Conservation (phyloP, 2,113 vertebrate species). For the Protomyctophum bolini region DNA sequence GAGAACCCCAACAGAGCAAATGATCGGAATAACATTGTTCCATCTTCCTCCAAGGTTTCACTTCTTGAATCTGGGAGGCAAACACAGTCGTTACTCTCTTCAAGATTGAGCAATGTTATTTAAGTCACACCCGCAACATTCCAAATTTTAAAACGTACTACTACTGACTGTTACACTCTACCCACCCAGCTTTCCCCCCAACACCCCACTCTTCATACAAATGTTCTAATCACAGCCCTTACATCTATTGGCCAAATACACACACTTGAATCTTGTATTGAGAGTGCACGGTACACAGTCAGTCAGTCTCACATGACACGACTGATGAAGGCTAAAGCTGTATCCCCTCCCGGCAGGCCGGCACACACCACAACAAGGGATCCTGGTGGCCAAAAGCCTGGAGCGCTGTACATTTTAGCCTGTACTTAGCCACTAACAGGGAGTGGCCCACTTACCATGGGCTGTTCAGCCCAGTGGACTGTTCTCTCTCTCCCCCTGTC, state of each 20-base stretch:
- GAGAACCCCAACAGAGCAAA: too few species aligned
- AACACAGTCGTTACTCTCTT: neutral
- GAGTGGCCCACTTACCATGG: conserved; percentile 25
- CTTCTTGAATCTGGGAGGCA: conserved; percentile 24
- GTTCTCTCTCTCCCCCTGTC: neutral
- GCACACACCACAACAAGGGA: conserved; percentile 20
- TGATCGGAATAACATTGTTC: conserved; percentile 6
- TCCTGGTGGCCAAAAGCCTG: neutral
- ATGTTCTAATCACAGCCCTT: conserved; percentile 49
- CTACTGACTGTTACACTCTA: too few species aligned
- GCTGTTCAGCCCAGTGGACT: neutral
- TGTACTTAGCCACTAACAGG: conserved; percentile 20
- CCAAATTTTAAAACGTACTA: conserved; percentile 43
- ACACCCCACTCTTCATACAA: neutral
- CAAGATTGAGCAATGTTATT: conserved; percentile 19
- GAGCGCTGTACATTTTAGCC: conserved; percentile 17
- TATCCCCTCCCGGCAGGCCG: neutral
- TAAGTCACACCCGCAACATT: conserved; percentile 12
- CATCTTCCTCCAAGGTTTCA: neutral
- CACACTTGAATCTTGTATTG: conserved; percentile 5
- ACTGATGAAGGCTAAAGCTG: conserved; percentile 8
- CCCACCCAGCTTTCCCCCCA: too few species aligned
- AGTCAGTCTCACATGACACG: conserved; percentile 9
- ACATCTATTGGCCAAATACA: neutral
- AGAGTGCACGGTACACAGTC: neutral